A percentile compares a stretch with the other conserved stretches of the same genome.
Evolutionary conservation across 1,140 invertebrate species (phyloP).

Genomic region (Pomacea maculata): DNA sequence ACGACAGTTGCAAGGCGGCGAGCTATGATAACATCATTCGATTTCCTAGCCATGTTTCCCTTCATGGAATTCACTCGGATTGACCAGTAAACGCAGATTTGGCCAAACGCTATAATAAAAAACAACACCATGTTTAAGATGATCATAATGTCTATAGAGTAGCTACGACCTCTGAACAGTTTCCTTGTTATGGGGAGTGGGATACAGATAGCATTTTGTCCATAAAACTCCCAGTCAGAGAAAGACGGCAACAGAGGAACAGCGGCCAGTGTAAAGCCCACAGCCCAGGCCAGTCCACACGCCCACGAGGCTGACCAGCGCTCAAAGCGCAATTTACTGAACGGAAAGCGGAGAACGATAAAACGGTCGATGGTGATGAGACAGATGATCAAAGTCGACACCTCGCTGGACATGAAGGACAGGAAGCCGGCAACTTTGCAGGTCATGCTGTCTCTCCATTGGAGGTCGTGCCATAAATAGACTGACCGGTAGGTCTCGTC

Average conservation of each 20-base stretch:
- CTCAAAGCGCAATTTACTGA: too few species aligned
- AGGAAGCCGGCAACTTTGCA: constrained; percentile 53
- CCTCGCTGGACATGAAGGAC: constrained; percentile 37
- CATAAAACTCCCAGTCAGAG: not conserved
- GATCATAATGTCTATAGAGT: too few species aligned
- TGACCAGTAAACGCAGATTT: too few species aligned
- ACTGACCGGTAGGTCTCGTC: constrained; percentile 29
- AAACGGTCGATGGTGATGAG: too few species aligned
- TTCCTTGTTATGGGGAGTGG: not conserved
- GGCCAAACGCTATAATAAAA: too few species aligned
- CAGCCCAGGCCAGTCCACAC: not conserved
- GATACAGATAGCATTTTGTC: not conserved
- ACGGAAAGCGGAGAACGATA: too few species aligned
- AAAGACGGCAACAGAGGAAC: constrained; percentile 6
- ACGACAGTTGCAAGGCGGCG: too few species aligned
- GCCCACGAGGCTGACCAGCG: not conserved
- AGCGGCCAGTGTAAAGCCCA: not conserved
- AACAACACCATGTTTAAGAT: too few species aligned
- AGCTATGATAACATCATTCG: too few species aligned
- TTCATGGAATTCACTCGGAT: too few species aligned
- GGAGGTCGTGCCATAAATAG: constrained; percentile 42
- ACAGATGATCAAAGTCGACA: constrained; percentile 2
- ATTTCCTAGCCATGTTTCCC: too few species aligned
- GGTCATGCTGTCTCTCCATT: constrained; percentile 41
- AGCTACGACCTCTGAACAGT: too few species aligned